Conservation (phyloP, 2,888 invertebrate genomes). For the Alentia gelatinosa region DNA sequence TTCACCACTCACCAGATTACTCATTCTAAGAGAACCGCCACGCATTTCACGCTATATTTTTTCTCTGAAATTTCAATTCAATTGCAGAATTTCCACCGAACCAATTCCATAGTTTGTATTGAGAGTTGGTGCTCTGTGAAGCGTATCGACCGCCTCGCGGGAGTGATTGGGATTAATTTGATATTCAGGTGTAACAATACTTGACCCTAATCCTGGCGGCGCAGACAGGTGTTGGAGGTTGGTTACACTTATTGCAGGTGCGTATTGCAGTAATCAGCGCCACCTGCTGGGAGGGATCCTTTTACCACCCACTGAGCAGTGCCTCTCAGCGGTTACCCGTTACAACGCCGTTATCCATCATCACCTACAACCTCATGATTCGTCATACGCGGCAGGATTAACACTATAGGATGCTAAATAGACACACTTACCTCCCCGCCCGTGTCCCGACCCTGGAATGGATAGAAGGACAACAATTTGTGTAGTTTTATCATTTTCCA, state of each 20-base stretch:
- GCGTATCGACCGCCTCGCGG: not conserved
- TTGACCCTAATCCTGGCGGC: not conserved
- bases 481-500: conserved; percentile 1
- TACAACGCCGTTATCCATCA: not conserved
- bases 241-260: not conserved
- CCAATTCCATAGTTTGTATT: not conserved
- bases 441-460: not conserved
- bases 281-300: not conserved
- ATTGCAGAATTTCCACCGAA: too few species aligned
- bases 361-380: not conserved
- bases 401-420: not conserved
- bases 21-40: too few species aligned
- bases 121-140: too few species aligned
- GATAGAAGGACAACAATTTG: not conserved
- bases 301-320: not conserved
- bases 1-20: too few species aligned
- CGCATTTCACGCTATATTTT: too few species aligned
- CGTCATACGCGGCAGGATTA: not conserved
- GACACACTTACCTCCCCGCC: not conserved
- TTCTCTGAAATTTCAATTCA: too few species aligned
- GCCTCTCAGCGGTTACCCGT: not conserved
- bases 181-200: conserved; percentile 12
- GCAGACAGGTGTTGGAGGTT: not conserved
- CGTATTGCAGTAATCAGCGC: not conserved
- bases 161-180: not conserved